phyloP scores from a whole-genome alignment of 1,140 invertebrate genomes.

The Zaprionus lachaisei region DNA sequence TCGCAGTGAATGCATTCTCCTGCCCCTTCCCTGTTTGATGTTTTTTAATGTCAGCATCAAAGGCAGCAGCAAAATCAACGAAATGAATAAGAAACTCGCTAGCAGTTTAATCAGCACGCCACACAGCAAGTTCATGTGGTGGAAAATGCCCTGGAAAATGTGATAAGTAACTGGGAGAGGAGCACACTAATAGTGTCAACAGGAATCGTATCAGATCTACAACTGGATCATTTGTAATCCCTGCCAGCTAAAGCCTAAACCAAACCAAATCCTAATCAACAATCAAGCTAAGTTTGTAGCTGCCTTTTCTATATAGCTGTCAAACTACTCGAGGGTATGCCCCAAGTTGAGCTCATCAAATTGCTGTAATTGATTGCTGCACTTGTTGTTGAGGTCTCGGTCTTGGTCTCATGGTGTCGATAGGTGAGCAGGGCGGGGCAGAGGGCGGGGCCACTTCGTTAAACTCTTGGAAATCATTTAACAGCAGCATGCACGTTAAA shows the following conservation, averaged over 20 bases:
- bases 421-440: slow-evolving; percentile 5
- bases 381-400: slow-evolving; percentile 60
- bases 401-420: slow-evolving; percentile 37
- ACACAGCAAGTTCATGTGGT: not conserved
- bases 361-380: slow-evolving; percentile 47
- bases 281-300: no score
- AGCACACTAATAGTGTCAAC: not conserved
- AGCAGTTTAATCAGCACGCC: slow-evolving; percentile 2
- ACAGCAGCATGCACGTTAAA: slow-evolving; percentile 61
- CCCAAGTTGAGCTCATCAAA: not conserved
- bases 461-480: slow-evolving; percentile 81
- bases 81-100: slow-evolving; percentile 23
- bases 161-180: not conserved
- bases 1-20: not conserved
- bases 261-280: no score
- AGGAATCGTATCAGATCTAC: not conserved
- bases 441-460: slow-evolving; percentile 67
- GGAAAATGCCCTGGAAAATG: not conserved
- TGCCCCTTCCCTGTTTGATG: not conserved
- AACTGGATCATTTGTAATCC: not conserved
- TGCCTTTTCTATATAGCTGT: not conserved
- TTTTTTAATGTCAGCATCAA: slow-evolving; percentile 23
- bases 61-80: slow-evolving; percentile 39
- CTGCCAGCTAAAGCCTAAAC: no score
- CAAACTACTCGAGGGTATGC: not conserved